Conservation (phyloP, 2,888 invertebrate species). For the Oscheius sp. region DNA sequence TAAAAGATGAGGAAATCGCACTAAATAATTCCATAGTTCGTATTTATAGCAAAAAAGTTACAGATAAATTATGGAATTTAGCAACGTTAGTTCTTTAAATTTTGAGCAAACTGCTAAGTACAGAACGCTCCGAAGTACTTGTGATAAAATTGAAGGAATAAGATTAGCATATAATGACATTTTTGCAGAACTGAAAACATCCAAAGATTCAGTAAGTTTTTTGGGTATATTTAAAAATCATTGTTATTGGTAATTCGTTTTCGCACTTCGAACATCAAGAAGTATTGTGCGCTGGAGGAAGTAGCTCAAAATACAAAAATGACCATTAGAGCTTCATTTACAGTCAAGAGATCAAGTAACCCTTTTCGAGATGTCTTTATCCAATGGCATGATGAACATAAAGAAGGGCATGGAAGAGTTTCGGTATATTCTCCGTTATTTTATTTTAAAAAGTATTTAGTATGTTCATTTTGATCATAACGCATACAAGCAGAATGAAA, state of each 20-base stretch:
- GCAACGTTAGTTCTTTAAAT: background rate
- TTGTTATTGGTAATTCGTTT: background rate
- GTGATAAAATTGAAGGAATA: background rate
- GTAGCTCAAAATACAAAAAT: background rate
- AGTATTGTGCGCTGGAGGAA: background rate
- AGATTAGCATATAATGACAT: background rate
- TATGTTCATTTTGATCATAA: background rate
- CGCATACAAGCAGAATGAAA: background rate
- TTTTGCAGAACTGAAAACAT: background rate
- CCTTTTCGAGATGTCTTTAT: background rate
- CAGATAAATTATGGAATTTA: background rate
- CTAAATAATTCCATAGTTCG: slow-evolving; percentile 3
- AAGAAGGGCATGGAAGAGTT: background rate
- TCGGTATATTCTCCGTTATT: background rate
- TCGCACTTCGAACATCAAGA: background rate
- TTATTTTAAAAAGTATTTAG: background rate
- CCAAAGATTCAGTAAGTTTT: background rate
- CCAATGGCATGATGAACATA: background rate
- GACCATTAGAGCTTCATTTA: background rate
- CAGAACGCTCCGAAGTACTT: background rate
- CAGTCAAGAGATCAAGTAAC: background rate
- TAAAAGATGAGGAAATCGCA: background rate
- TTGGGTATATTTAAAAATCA: background rate
- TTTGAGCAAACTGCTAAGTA: background rate
- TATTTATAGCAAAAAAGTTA: background rate